A percentile compares a stretch with the other conserved stretches of the same genome.
Conservation (phyloP, 2,888 invertebrate species). For the Philaethria dido region DNA sequence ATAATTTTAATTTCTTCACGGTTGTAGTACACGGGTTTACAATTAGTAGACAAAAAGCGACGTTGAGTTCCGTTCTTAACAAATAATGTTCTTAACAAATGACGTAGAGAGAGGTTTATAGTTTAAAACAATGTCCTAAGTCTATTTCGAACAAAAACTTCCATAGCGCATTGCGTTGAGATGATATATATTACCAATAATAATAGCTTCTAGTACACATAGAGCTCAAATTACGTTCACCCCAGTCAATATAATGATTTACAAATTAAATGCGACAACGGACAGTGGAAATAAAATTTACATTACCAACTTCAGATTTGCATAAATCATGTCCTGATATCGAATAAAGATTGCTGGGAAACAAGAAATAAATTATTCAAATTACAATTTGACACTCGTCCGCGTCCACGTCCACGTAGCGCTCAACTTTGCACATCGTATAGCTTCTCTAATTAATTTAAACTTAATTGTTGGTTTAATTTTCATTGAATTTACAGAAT, state of each 20-base stretch:
- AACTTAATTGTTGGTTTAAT: background rate
- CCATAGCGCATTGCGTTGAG: background rate
- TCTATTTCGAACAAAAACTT: no score
- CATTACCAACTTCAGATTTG: slow-evolving; percentile 29
- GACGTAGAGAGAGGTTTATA: no score
- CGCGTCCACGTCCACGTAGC: background rate
- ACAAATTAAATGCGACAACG: slow-evolving; percentile 25
- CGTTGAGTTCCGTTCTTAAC: no score
- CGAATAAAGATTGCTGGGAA: slow-evolving; percentile 35
- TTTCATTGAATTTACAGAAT: background rate
- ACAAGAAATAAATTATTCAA: slow-evolving; percentile 36
- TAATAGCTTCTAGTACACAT: background rate
- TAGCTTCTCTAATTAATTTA: background rate
- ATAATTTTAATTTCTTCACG: no score
- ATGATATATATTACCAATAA: background rate
- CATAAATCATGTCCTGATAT: slow-evolving; percentile 30
- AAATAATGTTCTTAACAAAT: no score
- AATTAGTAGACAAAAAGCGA: no score
- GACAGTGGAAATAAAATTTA: slow-evolving; percentile 22
- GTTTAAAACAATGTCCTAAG: no score
- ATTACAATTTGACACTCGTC: slow-evolving; percentile 37
- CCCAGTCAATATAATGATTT: slow-evolving; percentile 1
- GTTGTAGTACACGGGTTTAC: no score
- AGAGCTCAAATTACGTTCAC: slow-evolving; percentile 4
- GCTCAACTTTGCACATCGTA: background rate